A percentile compares a stretch with the other conserved stretches of the same genome.
These are phyloP conservation scores for Meleagris gallopavo DNA, from an alignment of 2,113 vertebrate genomes.

Conservation along the genomic window DNA sequence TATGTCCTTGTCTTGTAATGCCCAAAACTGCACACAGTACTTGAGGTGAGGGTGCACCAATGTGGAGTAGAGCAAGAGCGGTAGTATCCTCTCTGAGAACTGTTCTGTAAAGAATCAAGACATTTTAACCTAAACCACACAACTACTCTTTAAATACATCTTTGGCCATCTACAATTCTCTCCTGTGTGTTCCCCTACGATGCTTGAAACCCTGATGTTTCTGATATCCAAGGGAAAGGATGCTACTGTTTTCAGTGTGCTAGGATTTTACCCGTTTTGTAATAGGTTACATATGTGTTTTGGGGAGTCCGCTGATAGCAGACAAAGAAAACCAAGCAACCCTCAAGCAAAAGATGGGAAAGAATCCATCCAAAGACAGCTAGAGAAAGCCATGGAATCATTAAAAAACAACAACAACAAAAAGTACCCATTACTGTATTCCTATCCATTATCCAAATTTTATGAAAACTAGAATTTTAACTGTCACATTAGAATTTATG, in stretches of 20 bases:
- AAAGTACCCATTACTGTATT: neutral
- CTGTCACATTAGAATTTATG: neutral
- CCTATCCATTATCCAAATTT: neutral
- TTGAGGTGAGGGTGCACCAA: neutral
- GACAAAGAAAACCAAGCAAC: conserved; percentile 14
- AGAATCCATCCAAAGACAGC: neutral
- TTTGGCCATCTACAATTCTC: neutral
- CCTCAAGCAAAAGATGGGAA: neutral
- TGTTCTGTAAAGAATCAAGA: too few species aligned
- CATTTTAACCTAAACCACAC: neutral
- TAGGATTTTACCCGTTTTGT: neutral
- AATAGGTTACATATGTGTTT: too few species aligned
- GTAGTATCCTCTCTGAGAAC: neutral
- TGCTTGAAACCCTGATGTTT: neutral
- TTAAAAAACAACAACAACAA: neutral
- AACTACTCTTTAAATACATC: neutral
- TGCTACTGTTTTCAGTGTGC: neutral
- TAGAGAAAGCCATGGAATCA: neutral
- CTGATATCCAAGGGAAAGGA: neutral
- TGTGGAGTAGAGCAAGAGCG: neutral
- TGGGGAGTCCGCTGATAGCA: neutral
- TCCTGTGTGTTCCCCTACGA: neutral
- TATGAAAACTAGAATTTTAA: neutral
- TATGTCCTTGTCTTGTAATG: neutral
- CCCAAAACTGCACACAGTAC: neutral